phyloP scores from a whole-genome alignment of 1,140 invertebrate genomes.

The Zaprionus camerounensis region DNA sequence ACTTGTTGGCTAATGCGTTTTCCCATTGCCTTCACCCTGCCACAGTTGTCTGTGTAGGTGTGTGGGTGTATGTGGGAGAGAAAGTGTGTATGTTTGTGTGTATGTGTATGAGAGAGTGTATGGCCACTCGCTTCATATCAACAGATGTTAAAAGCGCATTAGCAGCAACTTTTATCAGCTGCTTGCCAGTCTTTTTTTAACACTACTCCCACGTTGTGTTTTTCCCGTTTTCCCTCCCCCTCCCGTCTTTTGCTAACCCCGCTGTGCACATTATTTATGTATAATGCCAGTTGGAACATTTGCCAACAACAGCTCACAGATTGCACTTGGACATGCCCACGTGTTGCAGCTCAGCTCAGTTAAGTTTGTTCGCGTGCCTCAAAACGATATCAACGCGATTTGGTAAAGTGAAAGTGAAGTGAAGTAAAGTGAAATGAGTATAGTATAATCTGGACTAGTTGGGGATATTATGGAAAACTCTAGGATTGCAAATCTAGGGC shows the following conservation, averaged over 20 bases:
- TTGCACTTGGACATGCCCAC: conserved; percentile 25
- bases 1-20: conserved; percentile 75
- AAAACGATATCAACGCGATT: conserved; percentile 8
- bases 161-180: conserved; percentile 58
- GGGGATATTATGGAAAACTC: no score
- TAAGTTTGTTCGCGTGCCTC: background rate
- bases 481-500: no score
- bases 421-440: background rate
- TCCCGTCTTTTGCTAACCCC: background rate
- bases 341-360: conserved; percentile 31
- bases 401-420: background rate
- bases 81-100: background rate
- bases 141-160: conserved; percentile 63
- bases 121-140: conserved; percentile 26
- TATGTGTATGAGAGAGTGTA: background rate
- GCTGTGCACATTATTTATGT: conserved; percentile 30
- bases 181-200: conserved; percentile 38
- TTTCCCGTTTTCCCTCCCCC: background rate
- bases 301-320: conserved; percentile 1
- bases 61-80: background rate
- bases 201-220: background rate
- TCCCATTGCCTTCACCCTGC: conserved; percentile 31
- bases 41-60: background rate
- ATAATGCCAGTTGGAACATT: conserved; percentile 15
- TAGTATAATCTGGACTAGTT: background rate